Evolutionary conservation across 2,888 invertebrate genomes (phyloP).

Genomic region (Tortricodes alternella): DNA sequence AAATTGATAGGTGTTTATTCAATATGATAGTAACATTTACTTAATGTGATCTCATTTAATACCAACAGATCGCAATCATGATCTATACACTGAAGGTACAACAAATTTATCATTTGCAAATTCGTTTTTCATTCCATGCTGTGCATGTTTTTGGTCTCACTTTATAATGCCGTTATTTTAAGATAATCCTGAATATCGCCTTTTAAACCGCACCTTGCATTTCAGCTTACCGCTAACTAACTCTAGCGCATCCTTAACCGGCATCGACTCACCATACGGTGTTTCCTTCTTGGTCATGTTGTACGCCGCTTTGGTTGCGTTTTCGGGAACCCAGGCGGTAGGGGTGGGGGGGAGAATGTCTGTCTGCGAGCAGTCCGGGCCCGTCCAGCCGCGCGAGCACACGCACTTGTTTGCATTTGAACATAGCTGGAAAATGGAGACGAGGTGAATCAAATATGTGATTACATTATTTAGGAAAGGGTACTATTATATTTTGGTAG

Average conservation of each 20-base stretch:
- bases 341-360: constrained; percentile 86
- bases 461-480: too few species aligned
- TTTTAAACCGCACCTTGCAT: neutral
- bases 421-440: constrained; percentile 87
- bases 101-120: too few species aligned
- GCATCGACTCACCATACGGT: constrained; percentile 92
- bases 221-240: neutral
- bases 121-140: too few species aligned
- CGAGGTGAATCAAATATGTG: neutral
- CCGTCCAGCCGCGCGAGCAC: constrained; percentile 94
- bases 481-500: too few species aligned
- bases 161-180: too few species aligned
- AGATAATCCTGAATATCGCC: too few species aligned
- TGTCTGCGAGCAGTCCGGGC: constrained; percentile 92
- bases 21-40: too few species aligned
- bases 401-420: constrained; percentile 96
- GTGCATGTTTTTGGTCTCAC: too few species aligned
- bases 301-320: constrained; percentile 80
- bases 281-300: constrained; percentile 94
- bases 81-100: too few species aligned
- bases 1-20: too few species aligned
- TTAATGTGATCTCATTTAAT: too few species aligned
- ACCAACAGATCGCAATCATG: too few species aligned
- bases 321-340: constrained; percentile 80
- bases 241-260: constrained; percentile 44